Base-by-base conservation (phyloP, 2,888 invertebrate genomes). In the Cancer borealis region DNA sequence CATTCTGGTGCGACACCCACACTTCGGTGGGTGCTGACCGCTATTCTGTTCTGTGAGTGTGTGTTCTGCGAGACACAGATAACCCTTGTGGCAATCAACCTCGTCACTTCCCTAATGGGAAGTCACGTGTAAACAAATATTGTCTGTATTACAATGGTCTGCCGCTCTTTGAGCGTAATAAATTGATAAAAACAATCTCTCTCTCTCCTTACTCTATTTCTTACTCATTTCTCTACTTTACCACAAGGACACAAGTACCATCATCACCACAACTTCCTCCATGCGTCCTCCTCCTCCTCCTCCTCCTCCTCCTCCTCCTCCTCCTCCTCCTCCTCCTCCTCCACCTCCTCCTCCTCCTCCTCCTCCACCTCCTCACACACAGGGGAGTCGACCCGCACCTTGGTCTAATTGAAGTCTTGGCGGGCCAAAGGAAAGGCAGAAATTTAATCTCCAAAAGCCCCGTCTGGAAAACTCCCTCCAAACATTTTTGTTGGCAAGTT, bases 391-490 rank as follows among this genome's bases (percentile, higher is more conserved):
- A 84, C 84, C 84, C 84, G 84, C 84, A 84, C 84, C 84, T 84
- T 39, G 39, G 84, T 39, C 84, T 84, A 84, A 84, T 84, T 84
- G 84, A 84, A 84, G 84, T 84, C 84, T 84, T 84, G 84, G 84
- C 84, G 39, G 84, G 14, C 39, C 84, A 39, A 84, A 84, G 84
- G 84, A 84, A 84, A 84, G 84, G 39, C 84, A 84, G 84, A 84
- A 84, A 84, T 84, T 84, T 84, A 84, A 84, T 84, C 84, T 84
- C 84, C 84, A 84, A 84, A 84, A 84, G 84, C 84, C n/a, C n/a
- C 84, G 84, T 39, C 84, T 39, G 39, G 84, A 84, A 84, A 84
- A 84, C 84, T 84, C 84, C 84, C 84, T 84, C 84, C 84, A 84
- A 84, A 84, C 84, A 84, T 84, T 84, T 84, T 84, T 84, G 84